Conservation (phyloP, 2,888 invertebrate genomes). For the Aporophyla lueneburgensis region DNA sequence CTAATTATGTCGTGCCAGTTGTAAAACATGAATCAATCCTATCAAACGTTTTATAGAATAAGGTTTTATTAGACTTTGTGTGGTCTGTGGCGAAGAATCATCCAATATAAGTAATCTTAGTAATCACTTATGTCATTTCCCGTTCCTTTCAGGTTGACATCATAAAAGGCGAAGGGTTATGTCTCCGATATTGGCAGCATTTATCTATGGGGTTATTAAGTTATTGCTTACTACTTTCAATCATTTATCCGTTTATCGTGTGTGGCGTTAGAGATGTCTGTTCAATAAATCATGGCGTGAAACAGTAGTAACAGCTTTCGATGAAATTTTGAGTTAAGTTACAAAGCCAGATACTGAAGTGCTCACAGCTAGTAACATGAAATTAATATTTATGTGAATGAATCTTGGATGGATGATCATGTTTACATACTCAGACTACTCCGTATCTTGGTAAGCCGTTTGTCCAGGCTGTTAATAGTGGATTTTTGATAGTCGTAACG, state of each 20-base stretch:
- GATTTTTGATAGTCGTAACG: too few relatives aligned
- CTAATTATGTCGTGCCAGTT: conserved; percentile 35
- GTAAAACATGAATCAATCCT: conserved; percentile 23
- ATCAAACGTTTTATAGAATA: conserved; percentile 35
- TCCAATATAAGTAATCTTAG: conserved; percentile 15
- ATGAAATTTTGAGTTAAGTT: neutral
- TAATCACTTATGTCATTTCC: conserved; percentile 4
- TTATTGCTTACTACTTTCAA: conserved; percentile 9
- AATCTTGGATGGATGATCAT: too few relatives aligned
- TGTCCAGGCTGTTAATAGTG: too few relatives aligned
- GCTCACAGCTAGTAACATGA: too few relatives aligned
- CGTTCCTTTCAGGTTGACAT: conserved; percentile 14
- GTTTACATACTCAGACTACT: too few relatives aligned
- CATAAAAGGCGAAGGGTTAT: conserved; percentile 15
- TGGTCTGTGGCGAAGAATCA: conserved; percentile 25
- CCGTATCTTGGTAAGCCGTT: too few relatives aligned
- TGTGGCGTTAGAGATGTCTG: neutral
- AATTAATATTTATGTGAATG: too few relatives aligned
- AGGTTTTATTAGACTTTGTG: conserved; percentile 30
- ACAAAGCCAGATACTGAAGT: too few relatives aligned
- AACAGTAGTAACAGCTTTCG: neutral
- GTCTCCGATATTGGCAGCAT: conserved; percentile 17
- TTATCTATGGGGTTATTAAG: conserved; percentile 21
- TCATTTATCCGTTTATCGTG: neutral
- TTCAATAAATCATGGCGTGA: neutral